Evolutionary conservation across 2,888 invertebrate genomes (phyloP), one percentile per base, ranked within the genome.

Genomic region (Drosophila acutilabella): DNA sequence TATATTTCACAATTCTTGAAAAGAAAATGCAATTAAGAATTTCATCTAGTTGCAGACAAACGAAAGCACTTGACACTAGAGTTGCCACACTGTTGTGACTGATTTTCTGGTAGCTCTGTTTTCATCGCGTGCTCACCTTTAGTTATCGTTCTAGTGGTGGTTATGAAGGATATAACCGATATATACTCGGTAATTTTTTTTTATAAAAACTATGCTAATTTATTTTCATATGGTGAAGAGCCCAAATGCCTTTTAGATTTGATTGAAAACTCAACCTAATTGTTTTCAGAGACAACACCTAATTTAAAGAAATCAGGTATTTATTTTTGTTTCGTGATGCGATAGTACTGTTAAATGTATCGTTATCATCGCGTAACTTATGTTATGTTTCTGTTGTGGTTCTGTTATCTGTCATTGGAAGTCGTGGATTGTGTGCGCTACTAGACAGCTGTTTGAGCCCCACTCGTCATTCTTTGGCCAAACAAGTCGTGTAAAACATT

Each of bases 1-100:
- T 57, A 57, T 65, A 65, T 80, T 84, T 78, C 85, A 75, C 86
- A 89, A 89, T 71, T 71, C 60, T 59, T 60, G 40, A 13, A 58
- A 57, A 64, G 40, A 7, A 52, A 71, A 42, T 48, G 10, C 50
- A 54, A 33, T 41, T 8, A 26, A 51, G 18, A 73, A 73, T 68
- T 76, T 66, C 67, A 78, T 69, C 40, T 23, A 71, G 18, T 62
- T 75, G 68, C 67, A 76, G 61, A 50, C 45, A 65, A 56, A 50
- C 45, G 18, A 66, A 68, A 67, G 38, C 38, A 62, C 62, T 64
- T 52, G 14, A 40, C 14, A 42, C 13, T 10, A 14, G 38, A 38
- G 71, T 26, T 77, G 64, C 58, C 71, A 64, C 30, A 52, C 18
- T 40, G 40, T 57, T 41, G 23, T 6, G 30, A 8, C 13, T 56